Evolutionary conservation across 2,888 invertebrate genomes (phyloP), one percentile per base, ranked within the genome.

Genomic region (Lordiphosa fenestrarum): DNA sequence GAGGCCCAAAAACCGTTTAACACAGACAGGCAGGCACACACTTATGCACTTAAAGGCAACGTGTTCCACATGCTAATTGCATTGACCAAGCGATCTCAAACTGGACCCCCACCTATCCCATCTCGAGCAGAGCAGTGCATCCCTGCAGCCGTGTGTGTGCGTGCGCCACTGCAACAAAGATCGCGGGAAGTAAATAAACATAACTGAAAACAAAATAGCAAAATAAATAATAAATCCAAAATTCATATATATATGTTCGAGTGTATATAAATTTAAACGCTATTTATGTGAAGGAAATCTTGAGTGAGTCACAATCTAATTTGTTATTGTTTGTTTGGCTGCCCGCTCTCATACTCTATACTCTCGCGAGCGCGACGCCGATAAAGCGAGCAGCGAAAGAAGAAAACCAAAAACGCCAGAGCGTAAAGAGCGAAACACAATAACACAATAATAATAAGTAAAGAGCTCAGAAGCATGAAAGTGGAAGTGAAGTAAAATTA

Each of bases 1-100:
- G 33, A 33, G 65, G 63, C 69, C 56, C 72, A 52, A 75, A 83
- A 80, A 56, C 71, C 62, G 73, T 74, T 55, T 58, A 53, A 58
- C 54, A 49, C 50, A 54, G 15, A 35, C 46, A 5, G 13, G 19
- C 33, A 19, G 19, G 19, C 46, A 33, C 35, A 46, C 46, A 46
- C 46, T 13, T 33, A 33, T n/a, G 21, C 46, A 30, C 30, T 30
- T 30, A 30, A 9, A 9, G 30, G 38, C 41, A 52, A 50, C 50
- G 50, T 50, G 40, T 39, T 40, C 50, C 50, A 51, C 51, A 51
- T 41, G 52, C 52, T 36, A 37, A 42, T 30, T 42, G 52, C 52
- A 38, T 23, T 49, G 42, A 37, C 53, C 46, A 46, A 30, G 36
- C 37, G 39, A 46, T 21, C 38, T 39, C 10, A 30, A 44, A 44